Evolutionary conservation across 2,797 vertebrate species (phyloP), one percentile per base, ranked within the genome.

Genomic region (Micropoecilia bifurca): DNA sequence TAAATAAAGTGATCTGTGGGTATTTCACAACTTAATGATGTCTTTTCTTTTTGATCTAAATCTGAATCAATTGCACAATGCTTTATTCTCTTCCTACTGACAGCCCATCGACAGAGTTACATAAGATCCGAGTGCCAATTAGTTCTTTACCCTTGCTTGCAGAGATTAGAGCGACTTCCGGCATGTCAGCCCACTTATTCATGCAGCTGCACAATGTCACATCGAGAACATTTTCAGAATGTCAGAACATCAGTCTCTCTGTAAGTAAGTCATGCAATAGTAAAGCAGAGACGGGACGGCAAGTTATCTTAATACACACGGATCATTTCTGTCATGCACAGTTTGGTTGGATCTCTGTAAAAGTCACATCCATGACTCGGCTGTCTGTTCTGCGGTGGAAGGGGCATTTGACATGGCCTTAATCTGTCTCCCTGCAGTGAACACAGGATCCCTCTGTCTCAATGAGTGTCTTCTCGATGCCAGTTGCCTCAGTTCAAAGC

Each of bases 1-100:
- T 89, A 86, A 96, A 96, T 96, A 96, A 96, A 96, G 93, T 94
- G 85, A 92, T 92, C 74, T 92, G 90, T 95, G 91, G 86, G 88
- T 87, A 89, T 92, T 91, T 91, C 80, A 79, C 80, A 89, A 81
- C 80, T 71, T 50, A 89, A 89, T 79, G 79, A 87, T 91, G 80
- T 90, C 13, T 68, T 90, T 92, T 89, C 75, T 71, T 88, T 75
- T 74, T 30, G 20, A 63, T 76, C 79, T 80, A 55, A 53, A 43
- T 85, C 79, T 73, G 73, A 84, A 30, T 92, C 93, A 93, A 89
- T 94, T 84, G 88, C 83, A 90, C 68, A 5, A 79, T 76, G 90
- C 88, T 78, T 80, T 83, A 93, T 90, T 92, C 89, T 83, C 84
- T 93, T 86, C 85, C 80, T 77, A 79, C 88, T 76, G 78, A 86